Base-by-base conservation (phyloP, 2,113 vertebrate species). In the Epinephelus cyanopodus region DNA sequence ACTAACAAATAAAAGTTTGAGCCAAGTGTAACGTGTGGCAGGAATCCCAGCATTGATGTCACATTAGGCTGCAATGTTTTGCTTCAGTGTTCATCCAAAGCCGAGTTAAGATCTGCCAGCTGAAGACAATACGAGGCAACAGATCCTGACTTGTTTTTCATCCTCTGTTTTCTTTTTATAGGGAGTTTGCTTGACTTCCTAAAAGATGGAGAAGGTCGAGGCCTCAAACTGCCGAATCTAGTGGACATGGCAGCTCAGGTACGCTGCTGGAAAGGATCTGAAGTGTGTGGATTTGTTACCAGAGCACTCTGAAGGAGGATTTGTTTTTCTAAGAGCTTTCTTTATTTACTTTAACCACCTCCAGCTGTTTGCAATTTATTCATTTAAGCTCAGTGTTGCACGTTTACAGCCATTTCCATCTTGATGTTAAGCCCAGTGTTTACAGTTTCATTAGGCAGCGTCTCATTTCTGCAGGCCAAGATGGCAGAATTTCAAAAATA, bases 231-330 rank as follows among this genome's bases (percentile, higher is more conserved):
- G 86, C 98, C 98, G 0, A 99, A 99, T 77, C 95, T 99, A n/a
- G 98, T 99, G 87, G 98, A 99, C 94, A 99, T 99, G 98, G 98
- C 98, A 0, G 98, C 98, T 82, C 98, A 99, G 98, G 98, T 99
- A 78, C 23, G 58, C 14, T 3, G 23, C 45, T 47, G 3, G 3
- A 21, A 15, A 33, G 10, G 3, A 63, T n/a, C 61, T 0, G 6
- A 15, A 54, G n/a, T 61, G 18, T 64, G n/a, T 29, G 42, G 50
- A 68, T 48, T 53, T 60, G 23, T 42, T 48, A 10, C 33, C 23
- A 27, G 5, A 47, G 12, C 7, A 19, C n/a, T 11, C 15, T 21
- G 1, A 39, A 50, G 37, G 39, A 54, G 33, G 4, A 37, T 39
- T 79, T 23, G 37, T 48, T 42, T 61, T 37, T 23, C 27, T 29